phyloP scores from a whole-genome alignment of 2,888 invertebrate genomes.

The Brachypalpus laphriformis region DNA sequence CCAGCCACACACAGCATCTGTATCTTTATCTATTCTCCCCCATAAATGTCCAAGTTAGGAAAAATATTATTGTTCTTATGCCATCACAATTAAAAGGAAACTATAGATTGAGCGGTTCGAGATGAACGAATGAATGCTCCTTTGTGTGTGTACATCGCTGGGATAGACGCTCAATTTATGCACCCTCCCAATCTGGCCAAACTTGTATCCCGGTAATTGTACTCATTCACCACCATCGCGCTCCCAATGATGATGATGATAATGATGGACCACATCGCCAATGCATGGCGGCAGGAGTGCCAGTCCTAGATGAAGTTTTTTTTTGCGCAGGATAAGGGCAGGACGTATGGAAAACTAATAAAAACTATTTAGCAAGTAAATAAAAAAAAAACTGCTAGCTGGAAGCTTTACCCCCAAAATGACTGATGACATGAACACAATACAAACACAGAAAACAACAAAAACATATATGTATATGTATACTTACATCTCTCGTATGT shows the following conservation, averaged over 20 bases:
- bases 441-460: constrained; percentile 57
- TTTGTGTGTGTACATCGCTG: constrained; percentile 35
- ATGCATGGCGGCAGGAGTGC: background rate
- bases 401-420: constrained; percentile 56
- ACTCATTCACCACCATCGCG: constrained; percentile 19
- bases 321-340: background rate
- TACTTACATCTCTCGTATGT: constrained; percentile 84
- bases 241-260: background rate
- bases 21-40: constrained; percentile 9
- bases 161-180: constrained; percentile 44
- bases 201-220: constrained; percentile 43
- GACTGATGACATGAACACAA: constrained; percentile 77
- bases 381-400: constrained; percentile 52
- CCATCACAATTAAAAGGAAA: constrained; percentile 59
- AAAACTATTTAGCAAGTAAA: constrained; percentile 70
- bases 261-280: background rate
- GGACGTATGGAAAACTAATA: constrained; percentile 47
- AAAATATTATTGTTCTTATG: constrained; percentile 60
- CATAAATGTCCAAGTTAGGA: constrained; percentile 56
- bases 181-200: constrained; percentile 25
- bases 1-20: constrained; percentile 12
- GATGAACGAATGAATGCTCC: constrained; percentile 26
- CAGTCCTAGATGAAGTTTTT: background rate
- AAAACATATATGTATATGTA: no score
- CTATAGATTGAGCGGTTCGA: constrained; percentile 4